These are phyloP conservation scores for Paralichthys olivaceus DNA, from an alignment of 2,113 vertebrate species.

Conservation along the genomic window DNA sequence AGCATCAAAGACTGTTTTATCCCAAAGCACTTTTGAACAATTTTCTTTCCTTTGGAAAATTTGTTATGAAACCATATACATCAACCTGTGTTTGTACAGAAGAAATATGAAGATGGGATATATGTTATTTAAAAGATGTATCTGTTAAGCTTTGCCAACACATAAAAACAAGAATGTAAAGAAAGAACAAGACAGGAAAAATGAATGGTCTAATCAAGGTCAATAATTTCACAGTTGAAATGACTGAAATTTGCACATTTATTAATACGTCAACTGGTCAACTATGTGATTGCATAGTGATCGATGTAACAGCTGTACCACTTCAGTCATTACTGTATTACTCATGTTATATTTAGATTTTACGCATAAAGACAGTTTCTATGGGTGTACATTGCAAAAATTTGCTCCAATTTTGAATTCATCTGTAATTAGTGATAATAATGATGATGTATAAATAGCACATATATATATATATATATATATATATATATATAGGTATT, in stretches of 20 bases:
- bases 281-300: conserved; percentile 13
- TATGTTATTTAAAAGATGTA: background rate
- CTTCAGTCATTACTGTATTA: conserved; percentile 1
- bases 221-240: conserved; percentile 23
- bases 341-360: conserved; percentile 29
- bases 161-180: conserved; percentile 9
- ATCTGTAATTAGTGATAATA: background rate
- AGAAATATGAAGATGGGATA: background rate
- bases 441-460: background rate
- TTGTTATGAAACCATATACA: conserved; percentile 9
- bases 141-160: conserved; percentile 4
- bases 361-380: background rate
- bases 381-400: background rate
- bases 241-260: conserved; percentile 48
- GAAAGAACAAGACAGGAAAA: background rate
- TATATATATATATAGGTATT: background rate
- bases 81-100: conserved; percentile 27
- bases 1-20: background rate
- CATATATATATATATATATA: conserved; percentile 6
- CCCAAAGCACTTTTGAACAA: conserved; percentile 22
- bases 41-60: conserved; percentile 17
- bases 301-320: background rate
- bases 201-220: background rate
- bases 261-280: conserved; percentile 41
- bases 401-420: background rate